Evolutionary conservation across 37 sponge, comb jelly and placozoan species (phyloP), one percentile per base, ranked within the genome.

Genomic region (Cladorhizidae sp.): DNA sequence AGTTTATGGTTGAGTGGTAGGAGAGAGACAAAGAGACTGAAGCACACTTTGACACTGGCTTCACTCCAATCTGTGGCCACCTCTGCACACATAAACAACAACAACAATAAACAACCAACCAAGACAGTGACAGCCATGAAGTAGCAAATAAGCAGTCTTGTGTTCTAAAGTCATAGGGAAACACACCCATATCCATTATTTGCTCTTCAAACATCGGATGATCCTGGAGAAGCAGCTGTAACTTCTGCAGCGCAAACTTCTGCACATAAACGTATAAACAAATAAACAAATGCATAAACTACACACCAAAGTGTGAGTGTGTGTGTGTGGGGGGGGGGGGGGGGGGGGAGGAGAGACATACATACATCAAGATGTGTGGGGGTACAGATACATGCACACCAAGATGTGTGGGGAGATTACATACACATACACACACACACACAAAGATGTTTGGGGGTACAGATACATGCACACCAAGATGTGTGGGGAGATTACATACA

Each of bases 1-100:
- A 98, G 81, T 36, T 83, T 86, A 73, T 87, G 93, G 65, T 98
- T 98, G 70, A 92, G 90, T 28, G 99, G 95, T 40, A 98, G 87
- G 11, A 98, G 82, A 17, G 91, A 76, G 35, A 96, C 78, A 77
- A 96, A 98, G 3, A 94, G 91, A 17, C 76, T 81, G 35, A 94
- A 68, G 68, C 93, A 94, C 28, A 87, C 75, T 43, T 83, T 93
- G 64, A 95, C 88, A 61, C 84, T 70, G n/a, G 82, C 89, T 29
- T 97, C 97, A 36, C 70, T 95, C 96, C 96, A 95, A 55, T 95
- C 87, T 29, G 62, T 40, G 23, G 89, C 83, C 36, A 89, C 82
- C 71, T 85, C 92, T 89, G 58, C 14, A 83, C 32, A 70, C 22
- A n/a, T n/a, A 45, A 45, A 45, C 8, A 45, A 45, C 5, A 45